phyloP scores from a whole-genome alignment of 2,113 vertebrate genomes.

The Aplodontia rufa region DNA sequence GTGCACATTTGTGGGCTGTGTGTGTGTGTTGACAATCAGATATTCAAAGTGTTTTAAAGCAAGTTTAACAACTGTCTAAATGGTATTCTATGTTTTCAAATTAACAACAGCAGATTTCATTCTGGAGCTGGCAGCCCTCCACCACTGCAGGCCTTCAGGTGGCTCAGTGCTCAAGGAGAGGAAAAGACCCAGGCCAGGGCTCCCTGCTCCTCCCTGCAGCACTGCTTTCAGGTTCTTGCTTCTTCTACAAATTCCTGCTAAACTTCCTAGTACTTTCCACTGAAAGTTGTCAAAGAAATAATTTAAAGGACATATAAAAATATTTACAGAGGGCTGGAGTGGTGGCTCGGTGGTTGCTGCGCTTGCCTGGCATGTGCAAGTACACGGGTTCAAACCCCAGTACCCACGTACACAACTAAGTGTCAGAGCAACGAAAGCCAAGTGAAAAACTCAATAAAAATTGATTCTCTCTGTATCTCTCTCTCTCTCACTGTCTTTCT shows the following conservation, averaged over 20 bases:
- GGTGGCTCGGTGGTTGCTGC: too few species aligned
- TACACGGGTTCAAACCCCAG: too few species aligned
- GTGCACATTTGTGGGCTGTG: background rate
- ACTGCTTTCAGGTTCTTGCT: conserved; percentile 26
- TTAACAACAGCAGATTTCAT: conserved; percentile 67
- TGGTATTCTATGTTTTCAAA: conserved; percentile 69
- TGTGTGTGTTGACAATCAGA: background rate
- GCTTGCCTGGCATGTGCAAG: too few species aligned
- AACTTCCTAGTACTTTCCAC: conserved; percentile 1
- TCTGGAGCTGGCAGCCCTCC: conserved; percentile 80
- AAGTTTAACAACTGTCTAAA: conserved; percentile 69
- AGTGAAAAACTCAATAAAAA: too few species aligned
- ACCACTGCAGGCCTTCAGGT: conserved; percentile 81
- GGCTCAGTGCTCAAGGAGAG: background rate
- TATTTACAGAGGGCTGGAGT: background rate
- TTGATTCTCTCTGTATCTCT: too few species aligned
- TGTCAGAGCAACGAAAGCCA: too few species aligned
- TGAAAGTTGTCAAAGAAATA: background rate
- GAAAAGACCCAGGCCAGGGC: background rate
- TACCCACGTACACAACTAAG: too few species aligned
- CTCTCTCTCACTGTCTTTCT: too few species aligned
- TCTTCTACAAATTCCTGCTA: conserved; percentile 47
- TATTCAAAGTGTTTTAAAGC: conserved; percentile 72
- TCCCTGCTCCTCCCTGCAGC: conserved; percentile 11
- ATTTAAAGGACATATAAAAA: background rate